Conservation (phyloP, 2,113 vertebrate genomes). For the Dasyprocta punctata region DNA sequence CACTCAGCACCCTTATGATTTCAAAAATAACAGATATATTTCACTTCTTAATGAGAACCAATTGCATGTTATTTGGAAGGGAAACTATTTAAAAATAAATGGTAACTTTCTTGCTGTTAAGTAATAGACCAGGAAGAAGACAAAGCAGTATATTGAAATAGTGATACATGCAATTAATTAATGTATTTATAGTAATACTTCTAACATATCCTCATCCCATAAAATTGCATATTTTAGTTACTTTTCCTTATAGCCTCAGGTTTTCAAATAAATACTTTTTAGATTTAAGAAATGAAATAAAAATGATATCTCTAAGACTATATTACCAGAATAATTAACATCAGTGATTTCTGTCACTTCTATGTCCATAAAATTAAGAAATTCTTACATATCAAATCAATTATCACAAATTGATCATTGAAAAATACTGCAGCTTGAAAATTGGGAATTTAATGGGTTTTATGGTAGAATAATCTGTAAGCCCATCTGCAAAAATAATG, state of each 20-base stretch:
- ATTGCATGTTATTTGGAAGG: not conserved
- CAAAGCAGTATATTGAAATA: not conserved
- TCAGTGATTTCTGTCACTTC: not conserved
- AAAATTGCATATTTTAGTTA: not conserved
- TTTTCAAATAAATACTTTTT: conserved; percentile 30
- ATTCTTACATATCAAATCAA: not conserved
- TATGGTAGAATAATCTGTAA: not conserved
- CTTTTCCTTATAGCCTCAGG: not conserved
- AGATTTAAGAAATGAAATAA: not conserved
- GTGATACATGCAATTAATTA: not conserved
- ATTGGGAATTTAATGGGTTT: not conserved
- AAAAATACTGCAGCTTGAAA: not conserved
- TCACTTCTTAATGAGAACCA: not conserved
- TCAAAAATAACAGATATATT: not conserved
- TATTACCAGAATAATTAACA: conserved; percentile 3
- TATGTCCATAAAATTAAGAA: not conserved
- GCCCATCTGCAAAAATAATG: not conserved
- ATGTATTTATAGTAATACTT: not conserved
- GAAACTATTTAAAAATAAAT: conserved; percentile 41
- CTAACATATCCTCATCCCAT: not conserved
- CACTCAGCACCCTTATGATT: not conserved
- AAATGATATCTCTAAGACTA: not conserved
- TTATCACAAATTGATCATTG: not conserved
- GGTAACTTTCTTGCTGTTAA: not conserved
- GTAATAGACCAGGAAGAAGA: not conserved